Conservation (phyloP, 2,888 invertebrate species). For the Capitulum mitella region DNA sequence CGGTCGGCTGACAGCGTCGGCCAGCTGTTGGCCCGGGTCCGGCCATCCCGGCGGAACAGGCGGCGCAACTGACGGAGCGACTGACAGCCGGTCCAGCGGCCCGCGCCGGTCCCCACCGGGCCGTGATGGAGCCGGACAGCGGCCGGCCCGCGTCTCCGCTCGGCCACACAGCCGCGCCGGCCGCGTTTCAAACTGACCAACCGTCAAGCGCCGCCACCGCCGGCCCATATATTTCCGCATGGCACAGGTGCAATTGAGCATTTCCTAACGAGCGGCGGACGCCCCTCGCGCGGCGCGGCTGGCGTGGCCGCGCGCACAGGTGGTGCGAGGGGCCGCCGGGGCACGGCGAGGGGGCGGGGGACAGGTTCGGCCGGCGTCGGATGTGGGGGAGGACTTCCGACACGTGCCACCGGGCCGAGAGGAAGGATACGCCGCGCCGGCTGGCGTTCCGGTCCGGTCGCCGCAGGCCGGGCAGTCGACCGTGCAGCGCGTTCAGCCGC, state of each 20-base stretch:
- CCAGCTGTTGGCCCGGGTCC: too few species aligned
- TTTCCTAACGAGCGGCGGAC: not conserved
- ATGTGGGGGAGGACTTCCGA: not conserved
- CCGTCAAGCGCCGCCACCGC: not conserved
- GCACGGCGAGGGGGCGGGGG: not conserved
- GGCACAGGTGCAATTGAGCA: constrained; percentile 8
- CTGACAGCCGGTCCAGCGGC: too few species aligned
- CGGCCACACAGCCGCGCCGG: not conserved
- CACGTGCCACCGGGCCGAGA: not conserved
- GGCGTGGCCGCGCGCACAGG: not conserved
- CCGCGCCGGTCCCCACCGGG: too few species aligned
- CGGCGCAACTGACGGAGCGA: too few species aligned
- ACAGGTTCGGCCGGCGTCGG: not conserved
- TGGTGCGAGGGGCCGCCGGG: not conserved
- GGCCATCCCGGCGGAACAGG: too few species aligned
- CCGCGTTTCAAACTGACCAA: not conserved
- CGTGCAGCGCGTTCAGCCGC: too few species aligned
- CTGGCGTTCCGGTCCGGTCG: not conserved
- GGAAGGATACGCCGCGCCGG: not conserved
- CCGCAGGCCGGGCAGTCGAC: not conserved
- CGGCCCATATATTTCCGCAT: not conserved
- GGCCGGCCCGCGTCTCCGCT: not conserved
- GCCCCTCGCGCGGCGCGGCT: not conserved
- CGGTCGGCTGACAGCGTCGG: too few species aligned
- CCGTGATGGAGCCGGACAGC: not conserved